Base-by-base conservation (phyloP, 2,113 vertebrate species). In the Rhabdornis inornatus region DNA sequence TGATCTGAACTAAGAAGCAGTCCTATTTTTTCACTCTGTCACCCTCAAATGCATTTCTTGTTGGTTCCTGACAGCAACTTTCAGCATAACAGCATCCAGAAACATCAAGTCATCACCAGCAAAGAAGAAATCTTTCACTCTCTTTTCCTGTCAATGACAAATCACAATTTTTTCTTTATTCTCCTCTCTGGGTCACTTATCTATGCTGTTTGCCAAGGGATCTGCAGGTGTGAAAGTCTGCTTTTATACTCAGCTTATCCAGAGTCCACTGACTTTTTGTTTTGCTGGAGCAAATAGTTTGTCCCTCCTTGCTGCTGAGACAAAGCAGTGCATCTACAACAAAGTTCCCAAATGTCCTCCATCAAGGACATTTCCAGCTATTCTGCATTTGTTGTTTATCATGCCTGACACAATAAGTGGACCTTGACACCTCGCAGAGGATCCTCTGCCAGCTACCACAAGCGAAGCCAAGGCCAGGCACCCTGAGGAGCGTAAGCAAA, bases 61-160 rank as follows among this genome's bases (percentile, higher is more conserved):
- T 81, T 92, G 33, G 47, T 64, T 97, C 33, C 60, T 89, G 64
- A 52, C 35, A 81, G 40, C 1, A 5, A 55, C 79, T 88, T 74
- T 47, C 68, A 92, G 45, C 42, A 72, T 64, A 93, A 69, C 2
- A 9, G 37, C 30, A 87, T 83, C 72, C 5, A 4, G 83, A 92
- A 95, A 88, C 25, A 81, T 40, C 66, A 88, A 66, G 39, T 83
- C 31, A 56, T 89, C 94, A 91, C 28, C 33, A 93, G 80, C 27
- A 78, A 31, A 86, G 39, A 87, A 66, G 25, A 90, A 93, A 94
- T 83, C 15, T 93, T 88, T 75, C 94, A 81, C 42, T 40, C 87
- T 83, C 47, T 87, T 18, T 39, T 74, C 37, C 60, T 60, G 33
- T 12, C 45, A 60, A 66, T 52, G 56, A 93, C 23, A 83, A 83